phyloP scores from a whole-genome alignment of 2,888 invertebrate genomes.

The Galerucella nymphaeae region DNA sequence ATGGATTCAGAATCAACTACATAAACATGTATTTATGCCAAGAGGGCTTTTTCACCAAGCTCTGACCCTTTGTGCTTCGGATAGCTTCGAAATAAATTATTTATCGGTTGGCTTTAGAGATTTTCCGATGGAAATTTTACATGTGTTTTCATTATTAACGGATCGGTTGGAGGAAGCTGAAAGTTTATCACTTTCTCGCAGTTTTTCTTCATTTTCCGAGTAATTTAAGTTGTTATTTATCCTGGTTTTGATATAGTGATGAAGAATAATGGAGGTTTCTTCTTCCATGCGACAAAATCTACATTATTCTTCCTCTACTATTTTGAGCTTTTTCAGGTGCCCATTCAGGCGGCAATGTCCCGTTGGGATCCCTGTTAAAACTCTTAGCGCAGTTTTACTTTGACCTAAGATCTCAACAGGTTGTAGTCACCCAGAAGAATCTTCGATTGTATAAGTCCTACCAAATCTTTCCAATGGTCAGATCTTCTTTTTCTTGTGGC shows the following conservation, averaged over 20 bases:
- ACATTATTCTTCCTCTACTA: no score
- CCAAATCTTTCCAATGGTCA: no score
- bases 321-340: no score
- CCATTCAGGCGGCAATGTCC: no score
- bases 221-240: not conserved
- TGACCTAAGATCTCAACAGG: no score
- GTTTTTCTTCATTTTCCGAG: not conserved
- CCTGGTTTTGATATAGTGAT: not conserved
- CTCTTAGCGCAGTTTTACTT: no score
- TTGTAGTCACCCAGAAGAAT: no score
- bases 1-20: conserved; percentile 36
- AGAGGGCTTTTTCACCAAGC: conserved; percentile 31
- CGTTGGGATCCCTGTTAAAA: no score
- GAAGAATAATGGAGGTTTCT: no score
- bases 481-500: no score
- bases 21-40: conserved; percentile 39
- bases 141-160: conserved; percentile 29
- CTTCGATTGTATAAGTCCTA: no score
- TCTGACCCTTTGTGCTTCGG: conserved; percentile 28
- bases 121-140: conserved; percentile 26
- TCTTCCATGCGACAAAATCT: no score
- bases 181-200: not conserved
- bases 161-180: conserved; percentile 5
- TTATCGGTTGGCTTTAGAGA: conserved; percentile 30
- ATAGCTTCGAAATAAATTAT: conserved; percentile 35